Percentiles rank a stretch among this genome's conserved stretches.
These are phyloP conservation scores for Osmerus mordax DNA, from an alignment of 2,113 vertebrate species.

Conservation along the genomic window DNA sequence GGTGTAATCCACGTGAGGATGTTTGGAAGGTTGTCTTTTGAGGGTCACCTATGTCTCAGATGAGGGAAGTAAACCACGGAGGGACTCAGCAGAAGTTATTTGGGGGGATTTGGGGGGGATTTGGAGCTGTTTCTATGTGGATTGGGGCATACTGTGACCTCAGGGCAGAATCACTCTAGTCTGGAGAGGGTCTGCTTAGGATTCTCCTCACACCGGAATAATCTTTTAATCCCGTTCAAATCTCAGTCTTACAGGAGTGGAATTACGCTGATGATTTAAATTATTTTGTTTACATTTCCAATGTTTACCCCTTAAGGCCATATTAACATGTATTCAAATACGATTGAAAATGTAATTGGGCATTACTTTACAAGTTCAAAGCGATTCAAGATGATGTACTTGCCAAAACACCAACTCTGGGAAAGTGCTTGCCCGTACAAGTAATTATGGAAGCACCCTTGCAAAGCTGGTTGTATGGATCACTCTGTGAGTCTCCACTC, in stretches of 20 bases:
- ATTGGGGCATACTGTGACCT: no score
- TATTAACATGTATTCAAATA: not conserved
- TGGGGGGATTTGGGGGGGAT: not conserved
- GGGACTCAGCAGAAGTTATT: not conserved
- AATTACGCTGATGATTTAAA: not conserved
- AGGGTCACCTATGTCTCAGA: conserved; percentile 18
- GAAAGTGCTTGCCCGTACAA: no score
- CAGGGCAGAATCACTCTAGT: no score
- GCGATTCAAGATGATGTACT: no score
- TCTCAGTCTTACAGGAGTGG: not conserved
- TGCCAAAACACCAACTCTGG: no score
- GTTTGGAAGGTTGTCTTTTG: conserved; percentile 21
- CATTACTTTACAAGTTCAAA: no score
- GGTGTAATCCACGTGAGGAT: not conserved
- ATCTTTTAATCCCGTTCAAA: not conserved
- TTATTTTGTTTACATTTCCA: not conserved
- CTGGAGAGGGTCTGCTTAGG: not conserved
- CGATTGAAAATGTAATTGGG: no score
- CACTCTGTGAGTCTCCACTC: no score
- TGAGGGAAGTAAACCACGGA: conserved; percentile 26
- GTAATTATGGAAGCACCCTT: no score
- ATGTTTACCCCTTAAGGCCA: not conserved
- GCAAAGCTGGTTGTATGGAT: no score
- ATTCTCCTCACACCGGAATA: not conserved
- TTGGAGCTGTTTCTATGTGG: not conserved